Evolutionary conservation across 30 jellyfish, hydroid and myxozoan genomes (phyloP).

Genomic region (Pelagia noctiluca): DNA sequence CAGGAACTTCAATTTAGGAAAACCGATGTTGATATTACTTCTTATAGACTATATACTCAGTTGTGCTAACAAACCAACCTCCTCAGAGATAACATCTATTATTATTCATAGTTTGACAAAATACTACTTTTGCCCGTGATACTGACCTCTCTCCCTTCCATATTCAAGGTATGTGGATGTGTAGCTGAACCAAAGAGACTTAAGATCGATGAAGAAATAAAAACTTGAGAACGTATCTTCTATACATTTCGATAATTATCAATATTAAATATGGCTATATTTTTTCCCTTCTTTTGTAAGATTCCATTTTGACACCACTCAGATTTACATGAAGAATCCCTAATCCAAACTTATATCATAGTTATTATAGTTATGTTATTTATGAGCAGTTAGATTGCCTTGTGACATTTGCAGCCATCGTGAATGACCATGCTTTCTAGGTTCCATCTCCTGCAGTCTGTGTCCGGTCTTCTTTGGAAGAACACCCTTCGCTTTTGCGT

Average conservation of each 20-base stretch:
- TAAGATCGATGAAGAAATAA: not conserved
- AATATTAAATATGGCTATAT: too few relatives aligned
- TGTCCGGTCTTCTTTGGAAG: constrained; percentile 31
- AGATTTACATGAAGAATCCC: not conserved
- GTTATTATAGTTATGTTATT: not conserved
- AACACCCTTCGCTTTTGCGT: constrained; percentile 24
- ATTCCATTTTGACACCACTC: not conserved
- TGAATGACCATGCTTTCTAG: constrained; percentile 27
- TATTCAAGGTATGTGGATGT: too few relatives aligned
- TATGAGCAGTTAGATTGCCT: not conserved
- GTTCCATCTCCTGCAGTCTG: constrained; percentile 40
- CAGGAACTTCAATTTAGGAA: too few relatives aligned
- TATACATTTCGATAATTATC: not conserved
- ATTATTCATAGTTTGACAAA: too few relatives aligned
- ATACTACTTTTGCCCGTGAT: too few relatives aligned
- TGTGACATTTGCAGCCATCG: constrained; percentile 48
- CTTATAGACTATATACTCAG: too few relatives aligned
- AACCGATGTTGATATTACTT: too few relatives aligned
- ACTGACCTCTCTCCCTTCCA: too few relatives aligned
- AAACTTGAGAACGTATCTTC: not conserved
- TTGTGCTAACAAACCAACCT: too few relatives aligned
- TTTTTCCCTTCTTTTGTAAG: not conserved
- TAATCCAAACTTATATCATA: not conserved
- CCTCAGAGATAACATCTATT: too few relatives aligned
- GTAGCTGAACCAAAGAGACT: not conserved